These are phyloP conservation scores for Epirrhoe alternata DNA, from an alignment of 2,888 invertebrate species.

Conservation along the genomic window DNA sequence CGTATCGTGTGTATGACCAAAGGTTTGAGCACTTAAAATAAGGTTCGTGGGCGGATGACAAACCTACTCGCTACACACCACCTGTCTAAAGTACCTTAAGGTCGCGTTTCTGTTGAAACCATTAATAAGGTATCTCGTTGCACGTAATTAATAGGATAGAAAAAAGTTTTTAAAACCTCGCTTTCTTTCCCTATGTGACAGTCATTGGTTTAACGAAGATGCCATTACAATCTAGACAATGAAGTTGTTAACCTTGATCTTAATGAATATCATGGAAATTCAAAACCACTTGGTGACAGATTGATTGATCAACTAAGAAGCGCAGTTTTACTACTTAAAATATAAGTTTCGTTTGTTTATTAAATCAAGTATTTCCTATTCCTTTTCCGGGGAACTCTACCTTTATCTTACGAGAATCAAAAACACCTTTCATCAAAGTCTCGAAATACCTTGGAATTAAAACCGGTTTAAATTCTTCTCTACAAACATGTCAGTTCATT, in stretches of 20 bases:
- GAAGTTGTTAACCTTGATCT: not conserved
- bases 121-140: not conserved
- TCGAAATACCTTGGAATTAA: not conserved
- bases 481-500: not conserved
- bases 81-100: not conserved
- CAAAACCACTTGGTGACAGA: not conserved
- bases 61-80: not conserved
- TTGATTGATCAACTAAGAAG: not conserved
- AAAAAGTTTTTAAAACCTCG: not conserved
- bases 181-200: not conserved
- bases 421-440: not conserved
- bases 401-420: not conserved
- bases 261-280: not conserved
- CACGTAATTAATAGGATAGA: no score
- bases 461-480: not conserved
- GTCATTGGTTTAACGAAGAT: not conserved
- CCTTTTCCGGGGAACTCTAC: not conserved
- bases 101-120: not conserved
- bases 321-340: no score
- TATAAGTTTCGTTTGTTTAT: no score
- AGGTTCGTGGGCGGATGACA: not conserved
- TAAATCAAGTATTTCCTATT: not conserved
- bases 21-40: not conserved
- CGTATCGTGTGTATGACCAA: not conserved
- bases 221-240: not conserved